Evolutionary conservation across 2,797 vertebrate genomes (phyloP).

Genomic region (Dallia pectoralis): DNA sequence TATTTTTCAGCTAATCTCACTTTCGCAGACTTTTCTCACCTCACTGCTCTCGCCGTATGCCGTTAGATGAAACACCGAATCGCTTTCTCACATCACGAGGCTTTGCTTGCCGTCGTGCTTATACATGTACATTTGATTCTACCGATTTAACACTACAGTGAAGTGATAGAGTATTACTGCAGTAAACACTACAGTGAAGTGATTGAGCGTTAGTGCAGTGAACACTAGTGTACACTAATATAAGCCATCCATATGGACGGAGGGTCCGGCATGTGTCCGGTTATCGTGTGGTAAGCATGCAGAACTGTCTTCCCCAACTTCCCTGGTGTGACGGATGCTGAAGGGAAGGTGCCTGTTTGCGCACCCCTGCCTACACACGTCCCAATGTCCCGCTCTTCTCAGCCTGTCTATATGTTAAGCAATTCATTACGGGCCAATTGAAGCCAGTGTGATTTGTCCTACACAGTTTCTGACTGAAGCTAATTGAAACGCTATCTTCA

Average conservation of each 20-base stretch:
- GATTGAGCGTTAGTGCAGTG: background rate
- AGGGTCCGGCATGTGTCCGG: background rate
- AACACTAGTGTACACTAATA: background rate
- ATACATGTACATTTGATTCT: background rate
- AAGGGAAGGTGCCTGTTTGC: background rate
- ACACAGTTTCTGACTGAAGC: conserved; percentile 42
- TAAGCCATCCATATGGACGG: background rate
- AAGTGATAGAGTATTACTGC: too few species aligned
- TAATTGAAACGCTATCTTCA: conserved; percentile 43
- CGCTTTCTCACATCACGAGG: too few species aligned
- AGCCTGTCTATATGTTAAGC: conserved; percentile 34
- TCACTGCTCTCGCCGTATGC: too few species aligned
- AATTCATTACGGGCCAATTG: conserved; percentile 46
- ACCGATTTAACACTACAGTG: too few species aligned
- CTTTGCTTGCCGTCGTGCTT: background rate
- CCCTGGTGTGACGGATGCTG: conserved; percentile 24
- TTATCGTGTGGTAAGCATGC: conserved; percentile 27
- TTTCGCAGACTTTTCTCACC: too few species aligned
- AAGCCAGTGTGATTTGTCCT: conserved; percentile 24
- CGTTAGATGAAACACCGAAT: too few species aligned
- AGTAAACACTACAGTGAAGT: too few species aligned
- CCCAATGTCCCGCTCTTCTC: conserved; percentile 12
- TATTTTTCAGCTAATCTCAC: too few species aligned
- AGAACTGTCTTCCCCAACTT: conserved; percentile 15
- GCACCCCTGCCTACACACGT: background rate